These are phyloP conservation scores for Podabrus alpinus DNA, from an alignment of 2,888 invertebrate species.

Conservation along the genomic window DNA sequence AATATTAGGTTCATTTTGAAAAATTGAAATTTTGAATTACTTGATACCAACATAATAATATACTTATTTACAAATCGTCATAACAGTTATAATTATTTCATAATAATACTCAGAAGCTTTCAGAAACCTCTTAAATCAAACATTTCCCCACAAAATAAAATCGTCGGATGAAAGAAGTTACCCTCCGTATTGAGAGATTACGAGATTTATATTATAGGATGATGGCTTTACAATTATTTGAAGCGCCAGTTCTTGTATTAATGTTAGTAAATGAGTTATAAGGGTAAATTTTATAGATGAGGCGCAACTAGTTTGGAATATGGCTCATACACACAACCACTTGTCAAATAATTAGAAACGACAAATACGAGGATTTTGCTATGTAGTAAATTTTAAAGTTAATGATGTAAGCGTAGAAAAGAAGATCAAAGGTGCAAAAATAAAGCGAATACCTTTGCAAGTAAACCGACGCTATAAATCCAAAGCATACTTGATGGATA, in stretches of 20 bases:
- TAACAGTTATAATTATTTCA: neutral
- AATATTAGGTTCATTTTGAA: too few relatives aligned
- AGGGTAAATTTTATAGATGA: slow-evolving; percentile 10
- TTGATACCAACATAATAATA: too few relatives aligned
- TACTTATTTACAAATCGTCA: neutral
- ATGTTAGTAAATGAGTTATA: slow-evolving; percentile 17
- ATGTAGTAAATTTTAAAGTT: slow-evolving; percentile 41
- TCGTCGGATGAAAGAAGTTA: slow-evolving; percentile 11
- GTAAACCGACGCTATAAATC: slow-evolving; percentile 36
- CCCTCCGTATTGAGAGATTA: slow-evolving; percentile 18
- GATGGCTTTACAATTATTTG: slow-evolving; percentile 27
- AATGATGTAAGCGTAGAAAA: slow-evolving; percentile 48
- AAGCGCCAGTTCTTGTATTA: slow-evolving; percentile 14
- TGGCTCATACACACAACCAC: slow-evolving; percentile 40
- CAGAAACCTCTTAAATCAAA: slow-evolving; percentile 21
- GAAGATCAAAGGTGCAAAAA: slow-evolving; percentile 49
- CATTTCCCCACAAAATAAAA: slow-evolving; percentile 23
- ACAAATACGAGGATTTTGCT: slow-evolving; percentile 29
- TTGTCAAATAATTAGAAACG: slow-evolving; percentile 47
- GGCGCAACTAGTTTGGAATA: slow-evolving; percentile 37
- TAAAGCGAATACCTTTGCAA: slow-evolving; percentile 36
- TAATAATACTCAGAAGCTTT: neutral
- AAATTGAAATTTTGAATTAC: too few relatives aligned
- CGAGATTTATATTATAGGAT: slow-evolving; percentile 28
- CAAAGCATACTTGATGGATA: slow-evolving; percentile 31